Percentiles rank a stretch among this genome's conserved stretches.
Conservation (phyloP, 2,113 vertebrate genomes). For the Nannospalax galili region DNA sequence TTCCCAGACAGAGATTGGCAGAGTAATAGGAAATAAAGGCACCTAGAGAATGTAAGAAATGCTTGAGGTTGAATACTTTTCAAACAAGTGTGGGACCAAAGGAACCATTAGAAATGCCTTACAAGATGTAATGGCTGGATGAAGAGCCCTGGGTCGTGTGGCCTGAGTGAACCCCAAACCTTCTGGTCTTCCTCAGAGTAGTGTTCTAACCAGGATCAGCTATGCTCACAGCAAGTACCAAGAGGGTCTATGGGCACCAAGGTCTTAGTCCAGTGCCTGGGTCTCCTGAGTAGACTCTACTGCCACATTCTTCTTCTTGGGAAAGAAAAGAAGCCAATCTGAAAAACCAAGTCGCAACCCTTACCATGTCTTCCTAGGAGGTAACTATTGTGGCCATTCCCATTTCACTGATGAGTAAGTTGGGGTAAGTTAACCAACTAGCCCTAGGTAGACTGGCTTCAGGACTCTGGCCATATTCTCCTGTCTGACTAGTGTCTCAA, state of each 20-base stretch:
- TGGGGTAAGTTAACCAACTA: neutral
- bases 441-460: neutral
- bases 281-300: neutral
- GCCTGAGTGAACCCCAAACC: neutral
- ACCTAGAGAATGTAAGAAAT: neutral
- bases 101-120: neutral
- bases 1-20: neutral
- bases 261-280: neutral
- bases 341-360: neutral
- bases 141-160: neutral
- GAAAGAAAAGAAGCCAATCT: neutral
- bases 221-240: neutral
- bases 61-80: neutral
- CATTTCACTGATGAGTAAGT: neutral
- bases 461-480: neutral
- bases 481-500: neutral
- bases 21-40: neutral
- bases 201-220: neutral
- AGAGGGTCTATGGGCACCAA: neutral
- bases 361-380: neutral
- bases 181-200: rapidly evolving
- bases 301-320: neutral
- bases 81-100: neutral
- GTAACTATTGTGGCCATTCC: neutral
- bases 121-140: neutral